Conservation (phyloP, 2,888 invertebrate species). For the Teleiodes luculella region DNA sequence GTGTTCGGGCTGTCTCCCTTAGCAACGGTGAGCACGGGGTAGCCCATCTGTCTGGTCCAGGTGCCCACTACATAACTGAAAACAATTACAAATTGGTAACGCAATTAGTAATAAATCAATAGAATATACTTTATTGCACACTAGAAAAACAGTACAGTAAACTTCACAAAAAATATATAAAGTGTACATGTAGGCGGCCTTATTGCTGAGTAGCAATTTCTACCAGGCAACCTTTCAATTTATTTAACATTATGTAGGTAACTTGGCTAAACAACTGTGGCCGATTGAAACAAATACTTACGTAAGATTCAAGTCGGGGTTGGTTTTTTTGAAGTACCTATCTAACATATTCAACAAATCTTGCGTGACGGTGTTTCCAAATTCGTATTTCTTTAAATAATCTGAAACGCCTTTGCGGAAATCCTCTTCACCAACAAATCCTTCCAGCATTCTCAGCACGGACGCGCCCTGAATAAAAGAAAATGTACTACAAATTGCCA, state of each 20-base stretch:
- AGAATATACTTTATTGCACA: too few relatives aligned
- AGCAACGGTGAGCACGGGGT: conserved; percentile 84
- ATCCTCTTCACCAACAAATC: conserved; percentile 83
- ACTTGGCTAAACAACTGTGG: neutral
- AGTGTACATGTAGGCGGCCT: too few relatives aligned
- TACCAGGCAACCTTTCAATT: too few relatives aligned
- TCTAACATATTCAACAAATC: conserved; percentile 86
- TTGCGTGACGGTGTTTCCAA: conserved; percentile 87
- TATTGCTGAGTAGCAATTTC: too few relatives aligned
- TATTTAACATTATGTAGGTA: neutral
- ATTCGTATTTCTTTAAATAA: conserved; percentile 85
- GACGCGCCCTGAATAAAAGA: conserved; percentile 84
- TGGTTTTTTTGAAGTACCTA: conserved; percentile 64
- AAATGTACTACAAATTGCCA: too few relatives aligned
- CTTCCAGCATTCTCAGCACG: conserved; percentile 92
- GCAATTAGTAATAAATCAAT: too few relatives aligned
- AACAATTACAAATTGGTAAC: neutral
- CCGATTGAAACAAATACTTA: conserved; percentile 43
- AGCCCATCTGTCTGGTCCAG: conserved; percentile 94
- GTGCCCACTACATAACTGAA: conserved; percentile 86
- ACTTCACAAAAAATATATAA: too few relatives aligned
- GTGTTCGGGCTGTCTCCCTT: conserved; percentile 57
- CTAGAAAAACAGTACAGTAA: too few relatives aligned
- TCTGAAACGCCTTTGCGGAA: conserved; percentile 86
- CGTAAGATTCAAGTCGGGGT: conserved; percentile 73